These are phyloP conservation scores for Hafferia zeledoni DNA, from an alignment of 2,797 vertebrate species.

Conservation along the genomic window DNA sequence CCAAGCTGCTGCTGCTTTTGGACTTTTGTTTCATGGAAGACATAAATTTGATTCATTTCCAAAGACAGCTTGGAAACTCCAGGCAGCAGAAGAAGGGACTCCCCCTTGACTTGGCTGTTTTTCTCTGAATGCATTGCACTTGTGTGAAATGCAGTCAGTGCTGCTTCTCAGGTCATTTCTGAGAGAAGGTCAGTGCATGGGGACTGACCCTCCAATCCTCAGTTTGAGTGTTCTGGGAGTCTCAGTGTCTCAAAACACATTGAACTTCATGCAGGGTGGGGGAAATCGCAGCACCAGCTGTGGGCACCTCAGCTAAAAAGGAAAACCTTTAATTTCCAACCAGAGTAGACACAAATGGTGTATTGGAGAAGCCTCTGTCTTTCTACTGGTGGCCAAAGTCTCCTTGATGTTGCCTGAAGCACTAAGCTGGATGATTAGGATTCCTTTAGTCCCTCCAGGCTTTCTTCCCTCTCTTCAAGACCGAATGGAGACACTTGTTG, in stretches of 20 bases:
- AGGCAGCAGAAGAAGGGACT: slow-evolving; percentile 38
- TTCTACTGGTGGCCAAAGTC: neutral
- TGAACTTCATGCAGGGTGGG: neutral
- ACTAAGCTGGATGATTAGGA: neutral
- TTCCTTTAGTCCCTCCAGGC: neutral
- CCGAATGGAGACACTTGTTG: neutral
- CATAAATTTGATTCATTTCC: slow-evolving; percentile 43
- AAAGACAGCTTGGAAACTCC: slow-evolving; percentile 47
- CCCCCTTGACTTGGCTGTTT: neutral
- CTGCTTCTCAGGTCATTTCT: neutral
- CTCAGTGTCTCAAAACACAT: neutral
- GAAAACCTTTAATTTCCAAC: neutral
- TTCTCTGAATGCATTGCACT: neutral
- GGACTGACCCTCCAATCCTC: neutral
- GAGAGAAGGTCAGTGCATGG: neutral
- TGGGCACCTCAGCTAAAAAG: neutral
- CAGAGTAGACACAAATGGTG: neutral
- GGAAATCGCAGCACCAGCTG: neutral
- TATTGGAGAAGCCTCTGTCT: neutral
- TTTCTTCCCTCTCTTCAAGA: neutral
- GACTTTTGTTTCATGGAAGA: slow-evolving; percentile 18
- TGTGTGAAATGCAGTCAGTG: neutral
- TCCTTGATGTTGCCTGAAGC: neutral
- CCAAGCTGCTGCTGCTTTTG: slow-evolving; percentile 36
- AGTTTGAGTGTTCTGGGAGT: neutral